These are phyloP conservation scores for Dryoscopus gambensis DNA, from an alignment of 2,113 vertebrate species.

Conservation along the genomic window DNA sequence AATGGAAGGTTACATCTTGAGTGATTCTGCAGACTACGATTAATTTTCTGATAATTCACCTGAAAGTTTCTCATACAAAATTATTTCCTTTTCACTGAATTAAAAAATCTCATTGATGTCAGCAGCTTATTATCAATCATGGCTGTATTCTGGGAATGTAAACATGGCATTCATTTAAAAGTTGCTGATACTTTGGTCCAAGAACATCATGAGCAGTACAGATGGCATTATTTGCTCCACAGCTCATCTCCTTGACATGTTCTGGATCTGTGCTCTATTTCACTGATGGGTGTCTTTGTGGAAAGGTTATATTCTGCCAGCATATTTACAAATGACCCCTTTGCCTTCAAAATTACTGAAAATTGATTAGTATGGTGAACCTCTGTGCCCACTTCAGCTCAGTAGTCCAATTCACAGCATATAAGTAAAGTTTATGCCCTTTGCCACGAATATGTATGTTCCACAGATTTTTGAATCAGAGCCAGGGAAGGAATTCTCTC, in stretches of 20 bases:
- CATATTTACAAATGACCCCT: neutral
- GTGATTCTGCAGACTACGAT: neutral
- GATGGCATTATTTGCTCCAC: constrained; percentile 46
- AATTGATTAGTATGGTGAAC: neutral
- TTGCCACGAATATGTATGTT: neutral
- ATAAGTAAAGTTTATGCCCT: neutral
- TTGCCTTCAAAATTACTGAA: neutral
- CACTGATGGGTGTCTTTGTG: constrained; percentile 11
- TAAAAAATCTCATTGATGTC: neutral
- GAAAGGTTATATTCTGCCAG: constrained; percentile 33
- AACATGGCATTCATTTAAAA: constrained; percentile 15
- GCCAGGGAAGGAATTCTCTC: neutral
- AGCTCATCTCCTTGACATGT: constrained; percentile 31
- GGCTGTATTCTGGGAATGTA: neutral
- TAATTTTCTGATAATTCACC: neutral
- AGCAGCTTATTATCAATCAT: neutral
- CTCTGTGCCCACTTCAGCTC: neutral
- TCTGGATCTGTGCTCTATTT: constrained; percentile 44
- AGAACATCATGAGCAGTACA: constrained; percentile 20
- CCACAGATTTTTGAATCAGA: neutral
- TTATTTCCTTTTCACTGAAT: neutral
- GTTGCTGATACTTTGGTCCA: neutral
- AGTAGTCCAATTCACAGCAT: neutral
- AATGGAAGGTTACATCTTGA: neutral
- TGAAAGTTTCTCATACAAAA: neutral